phyloP scores from a whole-genome alignment of 2,797 vertebrate genomes.

The Tympanoctomys barrerae region DNA sequence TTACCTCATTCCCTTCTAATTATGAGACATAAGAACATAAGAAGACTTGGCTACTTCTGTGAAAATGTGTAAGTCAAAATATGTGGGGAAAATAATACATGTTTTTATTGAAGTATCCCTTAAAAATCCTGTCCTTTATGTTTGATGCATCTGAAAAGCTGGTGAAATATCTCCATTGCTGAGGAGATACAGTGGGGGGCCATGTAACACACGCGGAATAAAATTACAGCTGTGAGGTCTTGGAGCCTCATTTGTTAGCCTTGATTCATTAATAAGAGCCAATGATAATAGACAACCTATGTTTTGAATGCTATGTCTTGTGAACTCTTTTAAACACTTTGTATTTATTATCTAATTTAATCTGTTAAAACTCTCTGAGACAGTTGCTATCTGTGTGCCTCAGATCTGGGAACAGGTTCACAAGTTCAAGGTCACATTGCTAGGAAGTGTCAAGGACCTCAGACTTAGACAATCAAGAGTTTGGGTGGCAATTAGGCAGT shows the following conservation, averaged over 20 bases:
- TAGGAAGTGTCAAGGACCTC: background rate
- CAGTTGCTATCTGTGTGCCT: background rate
- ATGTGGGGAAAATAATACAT: background rate
- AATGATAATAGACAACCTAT: background rate
- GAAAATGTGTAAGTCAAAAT: conserved; percentile 25
- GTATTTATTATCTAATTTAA: conserved; percentile 45
- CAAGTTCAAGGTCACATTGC: background rate
- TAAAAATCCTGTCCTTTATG: conserved; percentile 34
- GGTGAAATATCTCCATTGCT: conserved; percentile 49
- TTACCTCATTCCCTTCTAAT: conserved; percentile 40
- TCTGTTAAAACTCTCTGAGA: background rate
- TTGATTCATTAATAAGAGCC: conserved; percentile 46
- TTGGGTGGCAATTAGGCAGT: background rate
- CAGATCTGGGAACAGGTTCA: background rate
- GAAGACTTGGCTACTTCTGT: conserved; percentile 8
- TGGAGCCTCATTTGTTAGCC: background rate
- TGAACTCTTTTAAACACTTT: conserved; percentile 25
- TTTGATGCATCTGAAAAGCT: conserved; percentile 4
- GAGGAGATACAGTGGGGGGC: background rate
- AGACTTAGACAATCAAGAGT: conserved; percentile 5
- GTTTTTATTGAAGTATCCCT: conserved; percentile 33
- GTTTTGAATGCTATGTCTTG: background rate
- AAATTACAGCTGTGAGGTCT: background rate
- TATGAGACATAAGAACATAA: conserved; percentile 6
- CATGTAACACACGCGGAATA: background rate